These are phyloP conservation scores for Temnothorax longispinosus DNA, from an alignment of 1,140 invertebrate genomes.

Conservation along the genomic window DNA sequence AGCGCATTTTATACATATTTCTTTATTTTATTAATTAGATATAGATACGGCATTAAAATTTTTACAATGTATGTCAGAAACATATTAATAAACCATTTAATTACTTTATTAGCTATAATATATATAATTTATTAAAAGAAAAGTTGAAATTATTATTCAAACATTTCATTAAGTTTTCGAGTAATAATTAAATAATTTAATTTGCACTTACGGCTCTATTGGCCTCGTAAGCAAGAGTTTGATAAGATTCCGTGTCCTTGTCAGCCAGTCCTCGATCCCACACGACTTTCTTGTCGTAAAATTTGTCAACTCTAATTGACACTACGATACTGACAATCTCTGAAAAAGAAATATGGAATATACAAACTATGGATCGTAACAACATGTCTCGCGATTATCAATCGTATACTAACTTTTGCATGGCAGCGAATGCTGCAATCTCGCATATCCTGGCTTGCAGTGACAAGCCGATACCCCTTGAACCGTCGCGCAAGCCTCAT, in stretches of 20 bases:
- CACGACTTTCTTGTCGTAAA: constrained; percentile 92
- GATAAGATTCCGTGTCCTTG: constrained; percentile 92
- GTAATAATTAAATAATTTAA: not conserved
- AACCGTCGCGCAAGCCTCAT: constrained; percentile 95
- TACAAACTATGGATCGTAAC: not conserved
- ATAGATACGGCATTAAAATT: not conserved
- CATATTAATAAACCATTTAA: not conserved
- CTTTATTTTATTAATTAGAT: not conserved
- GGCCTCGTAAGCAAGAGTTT: constrained; percentile 93
- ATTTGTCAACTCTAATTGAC: constrained; percentile 92
- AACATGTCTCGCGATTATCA: not conserved
- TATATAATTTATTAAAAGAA: not conserved
- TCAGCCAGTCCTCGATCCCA: constrained; percentile 92
- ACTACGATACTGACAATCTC: constrained; percentile 92
- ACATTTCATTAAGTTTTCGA: not conserved
- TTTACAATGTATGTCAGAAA: not conserved
- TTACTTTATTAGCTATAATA: not conserved
- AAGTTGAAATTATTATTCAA: not conserved
- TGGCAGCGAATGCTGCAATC: constrained; percentile 91
- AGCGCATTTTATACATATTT: not conserved
- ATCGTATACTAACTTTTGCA: constrained; percentile 89
- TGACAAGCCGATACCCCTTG: constrained; percentile 96
- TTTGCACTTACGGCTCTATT: constrained; percentile 91
- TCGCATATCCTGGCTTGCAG: constrained; percentile 94
- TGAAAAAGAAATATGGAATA: constrained; percentile 56